phyloP scores from a whole-genome alignment of 2,888 invertebrate genomes.

The Allolobophora icterica region DNA sequence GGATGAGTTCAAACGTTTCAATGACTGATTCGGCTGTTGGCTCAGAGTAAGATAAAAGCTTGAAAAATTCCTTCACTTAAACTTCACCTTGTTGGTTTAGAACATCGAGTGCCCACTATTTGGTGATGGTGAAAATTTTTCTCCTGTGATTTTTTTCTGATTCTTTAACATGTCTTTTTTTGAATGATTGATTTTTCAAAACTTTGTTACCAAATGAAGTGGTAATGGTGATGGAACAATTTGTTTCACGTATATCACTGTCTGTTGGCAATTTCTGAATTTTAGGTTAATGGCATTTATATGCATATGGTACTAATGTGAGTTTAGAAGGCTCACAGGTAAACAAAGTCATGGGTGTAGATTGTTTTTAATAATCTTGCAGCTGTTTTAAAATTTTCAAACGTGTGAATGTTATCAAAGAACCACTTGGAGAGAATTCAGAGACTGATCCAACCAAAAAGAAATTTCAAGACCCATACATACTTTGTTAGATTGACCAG shows the following conservation, averaged over 20 bases:
- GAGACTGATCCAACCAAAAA: neutral
- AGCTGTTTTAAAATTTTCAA: neutral
- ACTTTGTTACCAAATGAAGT: neutral
- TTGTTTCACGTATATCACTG: neutral
- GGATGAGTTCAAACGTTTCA: slow-evolving; percentile 47
- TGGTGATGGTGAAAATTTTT: neutral
- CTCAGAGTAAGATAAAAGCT: slow-evolving; percentile 47
- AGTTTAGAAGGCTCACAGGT: no score
- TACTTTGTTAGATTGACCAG: neutral
- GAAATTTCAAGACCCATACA: neutral
- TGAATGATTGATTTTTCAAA: neutral
- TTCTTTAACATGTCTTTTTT: neutral
- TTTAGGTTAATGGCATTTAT: no score
- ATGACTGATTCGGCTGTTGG: slow-evolving; percentile 49
- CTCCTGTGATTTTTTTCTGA: neutral
- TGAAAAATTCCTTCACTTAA: neutral
- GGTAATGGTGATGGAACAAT: slow-evolving; percentile 1
- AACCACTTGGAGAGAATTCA: neutral
- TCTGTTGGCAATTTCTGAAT: no score
- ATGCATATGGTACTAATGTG: no score
- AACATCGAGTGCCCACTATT: neutral
- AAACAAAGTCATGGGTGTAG: neutral
- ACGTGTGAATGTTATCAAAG: neutral
- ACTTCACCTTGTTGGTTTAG: neutral
- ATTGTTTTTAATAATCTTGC: neutral